These are phyloP conservation scores for Coregonus clupeaformis DNA, from an alignment of 2,113 vertebrate genomes.

Conservation along the genomic window DNA sequence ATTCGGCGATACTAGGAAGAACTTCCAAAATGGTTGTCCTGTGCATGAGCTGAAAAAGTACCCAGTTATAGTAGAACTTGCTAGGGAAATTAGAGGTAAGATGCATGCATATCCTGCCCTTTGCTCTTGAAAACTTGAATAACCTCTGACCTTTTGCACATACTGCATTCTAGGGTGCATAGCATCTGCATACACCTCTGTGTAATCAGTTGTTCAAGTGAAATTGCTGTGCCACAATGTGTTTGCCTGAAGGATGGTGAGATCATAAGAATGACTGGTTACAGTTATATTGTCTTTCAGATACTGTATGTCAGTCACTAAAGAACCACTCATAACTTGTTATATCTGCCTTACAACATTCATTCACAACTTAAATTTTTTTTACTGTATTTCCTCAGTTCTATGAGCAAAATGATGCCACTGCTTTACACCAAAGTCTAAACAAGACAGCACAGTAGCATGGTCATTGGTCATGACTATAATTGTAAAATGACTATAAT, in stretches of 20 bases:
- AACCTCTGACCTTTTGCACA: background rate
- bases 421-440: too few relatives aligned
- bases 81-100: background rate
- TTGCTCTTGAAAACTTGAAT: background rate
- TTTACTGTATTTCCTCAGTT: too few relatives aligned
- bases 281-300: too few relatives aligned
- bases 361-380: too few relatives aligned
- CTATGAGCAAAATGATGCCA: too few relatives aligned
- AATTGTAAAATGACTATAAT: background rate
- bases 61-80: background rate
- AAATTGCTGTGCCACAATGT: background rate
- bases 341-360: too few relatives aligned
- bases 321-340: too few relatives aligned
- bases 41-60: slow-evolving; percentile 49
- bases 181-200: background rate
- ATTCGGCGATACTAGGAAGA: slow-evolving; percentile 66
- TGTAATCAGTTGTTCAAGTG: background rate
- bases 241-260: background rate
- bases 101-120: background rate
- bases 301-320: too few relatives aligned
- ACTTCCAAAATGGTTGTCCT: slow-evolving; percentile 69
- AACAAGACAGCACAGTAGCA: too few relatives aligned
- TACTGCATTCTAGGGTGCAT: background rate
- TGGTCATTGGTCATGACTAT: too few relatives aligned
- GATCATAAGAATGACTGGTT: background rate